Evolutionary conservation across 1,140 invertebrate genomes (phyloP), one percentile per base, ranked within the genome.

Genomic region (Lerema accius): DNA sequence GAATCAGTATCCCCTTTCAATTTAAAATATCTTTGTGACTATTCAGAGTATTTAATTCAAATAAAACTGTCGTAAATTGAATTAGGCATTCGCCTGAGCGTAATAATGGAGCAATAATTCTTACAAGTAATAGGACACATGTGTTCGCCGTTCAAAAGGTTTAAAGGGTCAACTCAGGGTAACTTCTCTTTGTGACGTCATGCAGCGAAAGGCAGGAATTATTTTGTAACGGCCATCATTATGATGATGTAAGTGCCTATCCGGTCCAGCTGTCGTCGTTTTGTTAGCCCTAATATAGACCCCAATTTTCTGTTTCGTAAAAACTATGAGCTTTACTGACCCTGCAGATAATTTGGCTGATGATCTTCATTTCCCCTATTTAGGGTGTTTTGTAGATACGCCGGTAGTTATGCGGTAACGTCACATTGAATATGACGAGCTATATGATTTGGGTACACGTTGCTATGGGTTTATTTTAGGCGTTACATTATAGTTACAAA

Each of bases 51-150:
- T n/a, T n/a, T n/a, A n/a, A 39, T 60, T 39, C 45, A 26, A 59
- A 46, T 59, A 37, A 60, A 60, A 60, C 43, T 46, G 7, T 13
- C 32, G 56, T 60, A 60, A 60, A 60, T 60, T 49, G 56, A 60
- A 1, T 60, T 48, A n/a, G 16, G 32, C 56, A 19, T 48, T 26
- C 51, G 59, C 45, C 35, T 55, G 49, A 17, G 42, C 58, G 65
- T 79, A 67, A 78, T 83, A 83, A 85, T 77, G 72, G 69, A 58
- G 76, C 51, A 72, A 82, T 81, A 81, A 77, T 78, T 79, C 73
- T 69, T 73, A 73, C 79, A 80, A 76, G 74, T 83, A 77, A 77
- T 76, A 74, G 71, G 71, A 63, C 80, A 82, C 78, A 84, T 83
- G 78, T 80, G 83, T 69, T 71, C 67, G 67, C 67, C 65, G 70